Percentiles rank a stretch among this genome's conserved stretches.
Conservation (phyloP, 2,888 invertebrate genomes). For the Mayetiola destructor region DNA sequence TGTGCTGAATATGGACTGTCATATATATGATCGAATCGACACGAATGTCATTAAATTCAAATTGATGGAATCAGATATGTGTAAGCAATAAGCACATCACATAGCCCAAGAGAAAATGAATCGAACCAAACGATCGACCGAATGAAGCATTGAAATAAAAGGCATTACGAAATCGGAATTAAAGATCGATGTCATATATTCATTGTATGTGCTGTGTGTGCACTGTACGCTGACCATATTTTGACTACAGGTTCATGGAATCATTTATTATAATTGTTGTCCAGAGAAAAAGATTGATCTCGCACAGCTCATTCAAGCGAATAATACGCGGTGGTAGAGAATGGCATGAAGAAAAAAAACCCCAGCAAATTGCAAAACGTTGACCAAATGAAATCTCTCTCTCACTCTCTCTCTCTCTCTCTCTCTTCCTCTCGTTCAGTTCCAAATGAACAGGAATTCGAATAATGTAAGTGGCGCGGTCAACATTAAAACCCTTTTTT, state of each 20-base stretch:
- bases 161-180: too few relatives aligned
- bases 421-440: too few relatives aligned
- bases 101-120: background rate
- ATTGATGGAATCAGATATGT: conserved; percentile 8
- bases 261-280: conserved; percentile 4
- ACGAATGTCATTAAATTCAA: conserved; percentile 12
- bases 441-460: background rate
- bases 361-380: too few relatives aligned
- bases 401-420: too few relatives aligned
- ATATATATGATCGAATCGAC: conserved; percentile 8
- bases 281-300: background rate
- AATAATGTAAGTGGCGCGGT: background rate
- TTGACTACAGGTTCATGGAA: background rate
- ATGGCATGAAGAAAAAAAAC: too few relatives aligned
- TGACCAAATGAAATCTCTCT: too few relatives aligned
- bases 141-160: conserved; percentile 11
- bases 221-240: background rate
- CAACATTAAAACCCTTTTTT: background rate
- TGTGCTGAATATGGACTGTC: too few relatives aligned
- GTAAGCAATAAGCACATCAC: background rate
- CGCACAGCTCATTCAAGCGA: too few relatives aligned
- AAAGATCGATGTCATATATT: too few relatives aligned
- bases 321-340: too few relatives aligned
- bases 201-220: too few relatives aligned
- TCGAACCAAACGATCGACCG: background rate